These are phyloP conservation scores for Sebastes diploproa DNA, from an alignment of 2,797 vertebrate species.

Conservation along the genomic window DNA sequence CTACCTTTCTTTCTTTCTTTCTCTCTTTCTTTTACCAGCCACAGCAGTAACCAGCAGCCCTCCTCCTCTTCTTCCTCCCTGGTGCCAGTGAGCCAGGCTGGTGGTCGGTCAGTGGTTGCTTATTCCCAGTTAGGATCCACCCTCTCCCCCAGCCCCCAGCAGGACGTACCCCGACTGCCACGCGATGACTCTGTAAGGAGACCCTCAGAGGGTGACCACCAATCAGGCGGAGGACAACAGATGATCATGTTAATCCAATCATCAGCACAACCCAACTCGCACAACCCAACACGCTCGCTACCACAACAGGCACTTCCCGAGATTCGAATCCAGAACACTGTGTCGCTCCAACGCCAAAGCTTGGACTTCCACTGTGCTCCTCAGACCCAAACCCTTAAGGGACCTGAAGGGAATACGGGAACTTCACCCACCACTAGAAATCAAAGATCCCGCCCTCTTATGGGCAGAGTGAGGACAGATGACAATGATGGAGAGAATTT, in stretches of 20 bases:
- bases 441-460: background rate
- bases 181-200: conserved; percentile 16
- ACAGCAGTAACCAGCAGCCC: conserved; percentile 71
- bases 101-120: conserved; percentile 37
- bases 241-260: conserved; percentile 49
- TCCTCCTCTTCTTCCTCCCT: conserved; percentile 72
- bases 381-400: conserved; percentile 17
- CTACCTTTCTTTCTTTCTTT: conserved; percentile 3
- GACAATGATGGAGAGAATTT: conserved; percentile 46
- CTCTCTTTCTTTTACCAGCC: conserved; percentile 20
- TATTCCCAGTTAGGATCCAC: conserved; percentile 48
- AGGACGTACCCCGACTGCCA: background rate
- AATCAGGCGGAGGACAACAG: conserved; percentile 39
- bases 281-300: background rate
- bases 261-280: conserved; percentile 40
- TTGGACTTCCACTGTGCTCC: conserved; percentile 16
- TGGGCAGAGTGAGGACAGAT: conserved; percentile 6
- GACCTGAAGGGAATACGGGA: background rate
- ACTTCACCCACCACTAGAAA: background rate
- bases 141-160: conserved; percentile 34
- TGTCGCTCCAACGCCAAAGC: conserved; percentile 48
- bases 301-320: conserved; percentile 33
- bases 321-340: conserved; percentile 62
- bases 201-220: conserved; percentile 25
- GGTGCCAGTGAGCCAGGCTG: conserved; percentile 57